Evolutionary conservation across 2,888 invertebrate genomes (phyloP).

Genomic region (Trileptium ribeirensis): DNA sequence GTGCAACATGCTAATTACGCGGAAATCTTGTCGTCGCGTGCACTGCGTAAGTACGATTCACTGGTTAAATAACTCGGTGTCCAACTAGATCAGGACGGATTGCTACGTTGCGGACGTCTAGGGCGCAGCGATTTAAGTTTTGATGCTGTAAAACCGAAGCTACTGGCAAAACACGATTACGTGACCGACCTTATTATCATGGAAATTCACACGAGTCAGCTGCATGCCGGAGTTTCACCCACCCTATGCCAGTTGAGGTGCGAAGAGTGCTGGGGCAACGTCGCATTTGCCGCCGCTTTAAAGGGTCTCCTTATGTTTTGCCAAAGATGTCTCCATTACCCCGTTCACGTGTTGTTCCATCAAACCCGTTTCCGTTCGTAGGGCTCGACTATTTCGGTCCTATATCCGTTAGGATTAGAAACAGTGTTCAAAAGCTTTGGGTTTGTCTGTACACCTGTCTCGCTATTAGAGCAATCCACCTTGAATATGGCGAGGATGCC

Average conservation of each 20-base stretch:
- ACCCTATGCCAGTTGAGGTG: neutral
- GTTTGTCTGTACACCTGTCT: constrained; percentile 20
- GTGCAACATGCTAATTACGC: too few relatives aligned
- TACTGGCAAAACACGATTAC: constrained; percentile 7
- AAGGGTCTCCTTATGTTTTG: neutral
- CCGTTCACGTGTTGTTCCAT: neutral
- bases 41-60: too few relatives aligned
- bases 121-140: neutral
- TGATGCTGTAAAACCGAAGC: neutral
- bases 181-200: neutral
- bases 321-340: neutral
- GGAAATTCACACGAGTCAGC: neutral
- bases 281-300: neutral
- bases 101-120: constrained; percentile 2
- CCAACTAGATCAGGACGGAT: neutral
- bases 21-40: too few relatives aligned
- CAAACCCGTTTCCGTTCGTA: neutral
- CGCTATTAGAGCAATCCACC: constrained; percentile 16
- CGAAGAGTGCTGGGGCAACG: neutral
- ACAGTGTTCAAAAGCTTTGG: neutral
- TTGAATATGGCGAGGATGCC: constrained; percentile 32
- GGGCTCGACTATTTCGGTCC: constrained; percentile 15
- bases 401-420: neutral
- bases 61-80: neutral
- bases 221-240: constrained; percentile 6